These are phyloP conservation scores for Sebastolobus alascanus DNA, from an alignment of 2,797 vertebrate species.

Conservation along the genomic window DNA sequence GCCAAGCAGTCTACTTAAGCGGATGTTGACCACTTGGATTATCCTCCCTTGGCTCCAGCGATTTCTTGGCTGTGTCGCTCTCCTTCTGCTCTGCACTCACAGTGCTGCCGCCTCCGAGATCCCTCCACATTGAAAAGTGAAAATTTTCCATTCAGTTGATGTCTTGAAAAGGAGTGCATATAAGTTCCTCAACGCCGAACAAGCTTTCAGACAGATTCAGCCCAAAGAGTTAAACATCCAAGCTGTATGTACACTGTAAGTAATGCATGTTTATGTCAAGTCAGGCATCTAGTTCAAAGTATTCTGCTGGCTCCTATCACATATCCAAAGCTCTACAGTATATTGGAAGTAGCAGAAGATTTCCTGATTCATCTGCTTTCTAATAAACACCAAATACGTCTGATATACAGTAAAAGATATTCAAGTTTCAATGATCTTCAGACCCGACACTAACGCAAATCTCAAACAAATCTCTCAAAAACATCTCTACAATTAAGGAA, in stretches of 20 bases:
- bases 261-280: slow-evolving; percentile 2
- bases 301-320: not conserved
- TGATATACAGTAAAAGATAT: not conserved
- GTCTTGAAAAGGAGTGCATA: slow-evolving; percentile 1
- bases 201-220: not conserved
- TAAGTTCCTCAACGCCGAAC: not conserved
- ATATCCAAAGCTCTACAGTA: not conserved
- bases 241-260: not conserved
- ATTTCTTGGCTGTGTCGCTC: slow-evolving; percentile 40
- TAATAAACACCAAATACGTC: not conserved
- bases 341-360: not conserved
- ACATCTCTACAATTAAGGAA: slow-evolving; percentile 37
- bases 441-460: not conserved
- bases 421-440: not conserved
- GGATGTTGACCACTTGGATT: slow-evolving; percentile 59
- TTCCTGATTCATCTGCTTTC: not conserved
- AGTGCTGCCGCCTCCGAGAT: slow-evolving; percentile 25
- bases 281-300: not conserved
- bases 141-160: slow-evolving; percentile 2
- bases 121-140: slow-evolving; percentile 21
- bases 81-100: slow-evolving; percentile 46
- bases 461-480: slow-evolving; percentile 13
- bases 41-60: slow-evolving; percentile 46
- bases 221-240: not conserved
- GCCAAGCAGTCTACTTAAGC: slow-evolving; percentile 48